Base-by-base conservation (phyloP, 2,888 invertebrate genomes). In the Xylota segnis region DNA sequence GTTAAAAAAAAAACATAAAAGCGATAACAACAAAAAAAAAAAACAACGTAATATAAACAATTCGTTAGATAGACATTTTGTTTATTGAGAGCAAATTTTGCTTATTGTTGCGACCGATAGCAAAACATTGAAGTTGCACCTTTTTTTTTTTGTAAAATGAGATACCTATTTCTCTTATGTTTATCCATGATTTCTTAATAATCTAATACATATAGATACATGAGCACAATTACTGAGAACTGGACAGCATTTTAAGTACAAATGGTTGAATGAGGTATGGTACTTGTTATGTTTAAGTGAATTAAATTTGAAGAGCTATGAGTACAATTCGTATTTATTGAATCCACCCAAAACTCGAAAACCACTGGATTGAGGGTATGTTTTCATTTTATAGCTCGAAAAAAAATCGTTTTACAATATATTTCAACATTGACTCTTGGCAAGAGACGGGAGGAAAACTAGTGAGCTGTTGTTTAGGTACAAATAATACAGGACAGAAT, bases 51-150 rank as follows among this genome's bases (percentile, higher is more conserved):
- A 54, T 72, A 59, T 32, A 23, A 45, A 58, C 1, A 70, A 75
- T 18, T 54, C 29, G 43, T 76, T 76, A 76, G 70, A 65, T 82
- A 82, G 75, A 14, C 29, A 76, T 43, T 71, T 43, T 40, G 27
- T 56, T 63, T 63, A 18, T 37, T 9, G 18, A 43, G 37, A 68
- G 54, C 37, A 61, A 32, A 50, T 27, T 40, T 50, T 74, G 18
- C 50, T 68, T 65, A 59, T 58, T 27, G 50, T 18, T 43, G 14
- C 29, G 14, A 56, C 0, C 7, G 12, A 54, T 18, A 37, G 0
- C 3, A 66, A 40, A 58, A 40, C 7, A 6, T 27, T 43, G 27
- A 23, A 23, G 29, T 45, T 43, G 4, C 7, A 58, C 6, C 23
- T 23, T 54, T 43, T 61, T 47, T n/a, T n/a, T n/a, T n/a, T n/a